Evolutionary conservation across 2,113 vertebrate genomes (phyloP).

Genomic region (Eulacestoma nigropectus): DNA sequence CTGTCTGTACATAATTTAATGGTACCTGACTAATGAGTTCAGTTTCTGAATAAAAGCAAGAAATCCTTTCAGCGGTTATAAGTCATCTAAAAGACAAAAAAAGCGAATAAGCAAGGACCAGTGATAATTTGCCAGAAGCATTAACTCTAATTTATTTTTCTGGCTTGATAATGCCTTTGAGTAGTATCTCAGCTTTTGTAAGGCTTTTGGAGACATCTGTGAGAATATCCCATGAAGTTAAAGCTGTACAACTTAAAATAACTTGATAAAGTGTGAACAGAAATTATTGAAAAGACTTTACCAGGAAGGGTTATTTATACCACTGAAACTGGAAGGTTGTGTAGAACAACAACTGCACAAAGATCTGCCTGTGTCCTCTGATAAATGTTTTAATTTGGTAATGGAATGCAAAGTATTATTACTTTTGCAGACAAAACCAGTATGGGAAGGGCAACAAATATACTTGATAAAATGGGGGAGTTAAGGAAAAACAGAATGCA

Average conservation of each 20-base stretch:
- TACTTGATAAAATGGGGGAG: neutral
- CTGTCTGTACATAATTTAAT: neutral
- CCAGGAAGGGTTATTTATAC: neutral
- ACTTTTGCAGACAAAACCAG: neutral
- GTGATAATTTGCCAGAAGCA: neutral
- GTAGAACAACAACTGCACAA: neutral
- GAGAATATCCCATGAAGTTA: neutral
- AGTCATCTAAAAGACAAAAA: neutral
- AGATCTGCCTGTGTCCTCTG: neutral
- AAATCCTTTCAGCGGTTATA: neutral
- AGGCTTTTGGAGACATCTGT: neutral
- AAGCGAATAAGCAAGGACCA: neutral
- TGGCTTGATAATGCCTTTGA: neutral
- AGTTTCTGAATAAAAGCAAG: neutral
- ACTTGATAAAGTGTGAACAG: neutral
- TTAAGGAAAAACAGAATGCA: neutral
- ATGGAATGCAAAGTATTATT: neutral
- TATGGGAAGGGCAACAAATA: neutral
- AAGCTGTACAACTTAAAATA: neutral
- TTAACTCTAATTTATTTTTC: neutral
- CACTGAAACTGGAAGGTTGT: neutral
- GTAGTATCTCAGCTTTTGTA: neutral
- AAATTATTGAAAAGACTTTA: neutral
- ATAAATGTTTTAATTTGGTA: neutral
- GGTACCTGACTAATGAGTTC: neutral